Evolutionary conservation across 2,797 vertebrate genomes (phyloP), one percentile per base, ranked within the genome.

Genomic region (Anas flavirostris): DNA sequence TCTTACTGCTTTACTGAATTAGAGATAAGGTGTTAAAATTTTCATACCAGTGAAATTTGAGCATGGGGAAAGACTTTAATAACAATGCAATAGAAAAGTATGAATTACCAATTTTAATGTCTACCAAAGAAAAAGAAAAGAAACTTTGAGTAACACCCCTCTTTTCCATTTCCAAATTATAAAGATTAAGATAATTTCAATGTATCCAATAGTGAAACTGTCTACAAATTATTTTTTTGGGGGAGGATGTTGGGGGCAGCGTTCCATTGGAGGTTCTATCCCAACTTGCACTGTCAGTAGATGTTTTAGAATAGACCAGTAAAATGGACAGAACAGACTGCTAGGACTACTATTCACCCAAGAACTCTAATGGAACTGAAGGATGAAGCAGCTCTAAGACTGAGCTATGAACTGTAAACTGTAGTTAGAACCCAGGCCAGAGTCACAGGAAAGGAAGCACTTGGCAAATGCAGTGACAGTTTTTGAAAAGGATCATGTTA

Each of bases 241-340:
- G 37, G 37, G 50, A 53, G 35, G 35, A 31, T 70, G 29, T 41
- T 39, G 28, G 1, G 19, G 17, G 8, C 16, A 67, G 16, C 33
- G 21, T 9, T 41, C 21, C 0, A 0, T 7, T 64, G 35, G 31
- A 67, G 9, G 29, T 53, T 77, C 60, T 87, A 80, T 86, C 19
- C 4, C 29, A 48, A 33, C 31, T 33, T 70, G 21, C 16, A 8
- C 56, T 62, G 60, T 89, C 56, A 80, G 35, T 64, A 92, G 79
- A 87, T 53, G 3, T 74, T 94, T 89, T 89, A 62, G 48, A 74
- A 50, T 68, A 91, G 76, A 50, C 78, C 56, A 73, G 33, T 95
- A 63, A 93, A 91, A 58, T 94, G 90, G 69, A 88, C 82, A 81
- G 87, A 89, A 94, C 93, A 93, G 90, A 92, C 92, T 93, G 76